Percentiles rank a stretch among this genome's conserved stretches.
Conservation (phyloP, 2,797 vertebrate genomes). For the Rhinella marina region DNA sequence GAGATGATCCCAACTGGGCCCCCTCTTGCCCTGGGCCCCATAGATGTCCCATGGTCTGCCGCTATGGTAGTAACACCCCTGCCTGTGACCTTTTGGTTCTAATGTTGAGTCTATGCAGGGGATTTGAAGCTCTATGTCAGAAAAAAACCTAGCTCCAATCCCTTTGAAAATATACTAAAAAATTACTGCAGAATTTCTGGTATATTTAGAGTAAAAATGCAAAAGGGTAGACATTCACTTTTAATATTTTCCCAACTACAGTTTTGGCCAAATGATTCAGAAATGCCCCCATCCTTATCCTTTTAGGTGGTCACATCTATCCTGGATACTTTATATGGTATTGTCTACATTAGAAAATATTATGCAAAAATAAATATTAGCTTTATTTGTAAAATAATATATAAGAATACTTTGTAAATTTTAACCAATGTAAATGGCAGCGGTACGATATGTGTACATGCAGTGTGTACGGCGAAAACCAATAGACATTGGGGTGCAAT, state of each 20-base stretch:
- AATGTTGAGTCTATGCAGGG: background rate
- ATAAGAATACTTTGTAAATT: background rate
- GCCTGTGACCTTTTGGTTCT: no score
- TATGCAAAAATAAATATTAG: slow-evolving; percentile 50
- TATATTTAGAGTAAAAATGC: background rate
- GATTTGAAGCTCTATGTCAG: background rate
- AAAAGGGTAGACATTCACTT: background rate
- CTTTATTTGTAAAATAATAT: slow-evolving; percentile 17
- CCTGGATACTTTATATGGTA: background rate
- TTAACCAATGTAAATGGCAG: background rate
- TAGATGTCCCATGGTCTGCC: no score
- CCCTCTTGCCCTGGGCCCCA: no score
- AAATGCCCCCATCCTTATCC: background rate
- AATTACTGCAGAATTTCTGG: background rate
- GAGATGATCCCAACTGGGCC: no score
- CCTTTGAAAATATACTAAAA: background rate
- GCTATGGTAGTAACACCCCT: no score
- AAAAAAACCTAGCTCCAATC: background rate
- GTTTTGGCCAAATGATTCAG: background rate
- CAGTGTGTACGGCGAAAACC: slow-evolving; percentile 6
- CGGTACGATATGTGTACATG: slow-evolving; percentile 13
- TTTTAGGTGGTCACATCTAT: no score
- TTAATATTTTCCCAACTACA: background rate
- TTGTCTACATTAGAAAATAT: slow-evolving; percentile 16
- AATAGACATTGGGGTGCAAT: slow-evolving; percentile 44